Evolutionary conservation across 2,113 vertebrate species (phyloP).

Genomic region (Trogon melanurus): DNA sequence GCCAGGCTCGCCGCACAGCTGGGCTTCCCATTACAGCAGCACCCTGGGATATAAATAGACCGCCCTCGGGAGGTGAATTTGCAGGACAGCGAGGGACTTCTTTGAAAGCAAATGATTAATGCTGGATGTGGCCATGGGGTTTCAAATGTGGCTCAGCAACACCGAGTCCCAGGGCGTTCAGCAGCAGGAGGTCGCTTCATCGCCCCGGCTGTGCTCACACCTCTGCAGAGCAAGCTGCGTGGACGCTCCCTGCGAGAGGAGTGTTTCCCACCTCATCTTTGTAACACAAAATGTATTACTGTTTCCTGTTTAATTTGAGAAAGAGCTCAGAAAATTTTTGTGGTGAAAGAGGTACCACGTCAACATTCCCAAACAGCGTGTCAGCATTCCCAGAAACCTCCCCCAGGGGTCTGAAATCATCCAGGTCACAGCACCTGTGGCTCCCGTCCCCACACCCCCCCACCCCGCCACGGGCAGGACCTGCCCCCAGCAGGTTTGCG

Average conservation of each 20-base stretch:
- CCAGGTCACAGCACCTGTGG: no score
- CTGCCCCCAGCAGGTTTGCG: no score
- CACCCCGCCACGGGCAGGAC: no score
- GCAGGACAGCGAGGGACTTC: rapidly evolving
- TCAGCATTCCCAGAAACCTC: neutral
- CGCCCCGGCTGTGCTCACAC: rapidly evolving
- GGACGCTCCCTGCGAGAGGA: rapidly evolving
- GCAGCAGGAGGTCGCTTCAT: rapidly evolving
- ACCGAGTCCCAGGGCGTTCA: rapidly evolving
- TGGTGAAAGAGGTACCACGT: neutral
- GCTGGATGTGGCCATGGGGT: neutral
- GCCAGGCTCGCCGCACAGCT: rapidly evolving
- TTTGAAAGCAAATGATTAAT: neutral
- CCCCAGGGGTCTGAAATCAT: neutral
- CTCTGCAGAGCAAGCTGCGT: neutral
- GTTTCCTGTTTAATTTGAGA: neutral
- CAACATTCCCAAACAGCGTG: neutral
- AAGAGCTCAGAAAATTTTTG: neutral
- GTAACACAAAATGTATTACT: rapidly evolving
- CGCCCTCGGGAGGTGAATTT: neutral
- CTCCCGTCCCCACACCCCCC: no score
- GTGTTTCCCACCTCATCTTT: neutral
- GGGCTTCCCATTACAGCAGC: neutral
- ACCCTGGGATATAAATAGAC: rapidly evolving
- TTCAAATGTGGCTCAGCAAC: neutral